Evolutionary conservation across 2,113 vertebrate species (phyloP), one percentile per base, ranked within the genome.

Genomic region (Notarius quadriscutis): DNA sequence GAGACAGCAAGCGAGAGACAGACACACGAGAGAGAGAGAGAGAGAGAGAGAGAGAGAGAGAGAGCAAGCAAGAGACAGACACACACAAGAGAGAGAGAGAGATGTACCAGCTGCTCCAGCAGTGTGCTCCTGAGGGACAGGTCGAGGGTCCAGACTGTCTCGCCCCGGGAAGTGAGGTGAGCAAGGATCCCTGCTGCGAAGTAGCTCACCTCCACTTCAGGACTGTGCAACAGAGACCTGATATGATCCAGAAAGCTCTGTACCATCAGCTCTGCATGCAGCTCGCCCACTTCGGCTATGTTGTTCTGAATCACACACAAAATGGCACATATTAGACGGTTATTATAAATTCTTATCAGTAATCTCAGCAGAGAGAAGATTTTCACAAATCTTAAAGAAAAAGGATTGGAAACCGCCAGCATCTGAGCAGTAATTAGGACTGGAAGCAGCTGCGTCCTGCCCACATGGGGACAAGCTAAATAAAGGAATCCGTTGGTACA

Each of bases 191-290:
- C 97, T 51, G 98, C 98, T 1, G 98, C 98, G 63, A 99, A 99
- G 95, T 99, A 99, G 93, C 98, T 99, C 89, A 99, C 98, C 93
- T 99, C 98, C 88, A 99, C 98, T 93, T 99, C 98, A 5, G 96
- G 94, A 82, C 98, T 99, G 93, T 98, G 97, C 87, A 99, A 91
- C 86, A 99, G 92, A 74, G 94, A 95, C 84, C 97, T 96, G 94
- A 99, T 99, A 93, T 99, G 98, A 91, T 98, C 97, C 95, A 99
- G 96, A 86, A 99, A 99, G 77, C 97, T 94, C 91, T 97, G 97
- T 94, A 98, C 97, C 98, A 99, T 99, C 85, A 99, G 94, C 88
- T 99, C 97, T 41, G 95, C 95, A 74, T 99, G 98, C 78, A 99
- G 95, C 87, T 99, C 98, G 88, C 97, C 96, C 50, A 99, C 98